A percentile compares a stretch with the other conserved stretches of the same genome.
Conservation (phyloP, 2,888 invertebrate genomes). For the Thalpophila matura region DNA sequence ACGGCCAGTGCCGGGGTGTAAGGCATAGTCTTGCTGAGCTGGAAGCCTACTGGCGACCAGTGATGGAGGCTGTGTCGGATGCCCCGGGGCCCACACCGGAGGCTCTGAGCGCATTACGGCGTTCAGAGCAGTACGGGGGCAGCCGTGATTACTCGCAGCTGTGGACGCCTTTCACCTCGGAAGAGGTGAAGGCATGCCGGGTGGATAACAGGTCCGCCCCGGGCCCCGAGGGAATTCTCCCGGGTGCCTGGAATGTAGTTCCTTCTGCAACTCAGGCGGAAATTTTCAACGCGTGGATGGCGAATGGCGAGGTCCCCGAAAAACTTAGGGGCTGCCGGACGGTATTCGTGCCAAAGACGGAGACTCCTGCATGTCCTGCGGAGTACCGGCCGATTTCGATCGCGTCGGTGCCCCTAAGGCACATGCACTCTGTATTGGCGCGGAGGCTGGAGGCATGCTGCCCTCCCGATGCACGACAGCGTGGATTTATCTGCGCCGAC, state of each 20-base stretch:
- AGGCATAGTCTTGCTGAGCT: slow-evolving; percentile 7
- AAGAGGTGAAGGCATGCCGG: slow-evolving; percentile 22
- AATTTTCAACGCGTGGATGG: slow-evolving; percentile 34
- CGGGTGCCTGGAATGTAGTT: slow-evolving; percentile 13
- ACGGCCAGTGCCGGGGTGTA: too few species aligned
- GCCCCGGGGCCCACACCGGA: slow-evolving; percentile 33
- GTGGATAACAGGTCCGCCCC: slow-evolving; percentile 19
- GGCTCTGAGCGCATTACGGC: slow-evolving; percentile 1
- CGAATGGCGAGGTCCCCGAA: slow-evolving; percentile 20
- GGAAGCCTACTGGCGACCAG: slow-evolving; percentile 39
- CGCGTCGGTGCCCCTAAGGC: slow-evolving; percentile 55
- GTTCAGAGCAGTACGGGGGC: slow-evolving; percentile 16
- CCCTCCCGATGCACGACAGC: slow-evolving; percentile 60
- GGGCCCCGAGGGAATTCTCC: slow-evolving; percentile 28
- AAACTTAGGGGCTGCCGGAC: slow-evolving; percentile 24
- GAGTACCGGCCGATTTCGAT: slow-evolving; percentile 61
- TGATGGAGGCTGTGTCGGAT: slow-evolving; percentile 38
- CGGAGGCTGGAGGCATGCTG: too few species aligned
- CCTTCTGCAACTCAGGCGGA: slow-evolving; percentile 26
- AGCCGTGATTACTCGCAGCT: slow-evolving; percentile 9
- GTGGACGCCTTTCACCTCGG: slow-evolving; percentile 20
- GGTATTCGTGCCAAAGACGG: slow-evolving; percentile 32
- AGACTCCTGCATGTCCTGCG: slow-evolving; percentile 49
- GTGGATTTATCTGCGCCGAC: slow-evolving; percentile 67
- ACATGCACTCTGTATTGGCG: too few species aligned